Conservation (phyloP, 2,888 invertebrate species). For the Cabera pusaria region DNA sequence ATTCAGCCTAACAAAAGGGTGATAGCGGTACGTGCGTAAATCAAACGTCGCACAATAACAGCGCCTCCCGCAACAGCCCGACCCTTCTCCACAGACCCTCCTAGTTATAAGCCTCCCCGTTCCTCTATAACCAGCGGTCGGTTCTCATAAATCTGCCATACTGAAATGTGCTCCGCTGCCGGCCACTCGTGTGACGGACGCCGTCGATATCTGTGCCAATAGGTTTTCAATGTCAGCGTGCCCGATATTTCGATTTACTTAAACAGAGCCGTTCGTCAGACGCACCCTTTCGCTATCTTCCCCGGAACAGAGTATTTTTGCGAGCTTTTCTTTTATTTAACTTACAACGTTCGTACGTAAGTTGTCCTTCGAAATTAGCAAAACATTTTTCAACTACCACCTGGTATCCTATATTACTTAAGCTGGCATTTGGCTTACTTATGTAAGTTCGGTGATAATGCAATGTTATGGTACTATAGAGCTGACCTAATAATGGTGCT, state of each 20-base stretch:
- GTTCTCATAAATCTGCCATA: conserved; percentile 78
- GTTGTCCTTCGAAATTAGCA: no score
- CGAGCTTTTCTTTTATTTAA: conserved; percentile 40
- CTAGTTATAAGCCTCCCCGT: conserved; percentile 58
- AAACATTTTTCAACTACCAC: no score
- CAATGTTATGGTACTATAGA: no score
- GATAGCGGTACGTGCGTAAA: conserved; percentile 82
- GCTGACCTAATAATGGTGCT: no score
- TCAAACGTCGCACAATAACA: conserved; percentile 82
- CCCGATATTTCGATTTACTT: conserved; percentile 52
- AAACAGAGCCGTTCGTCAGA: conserved; percentile 45
- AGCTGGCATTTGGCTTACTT: no score
- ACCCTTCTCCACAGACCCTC: conserved; percentile 55
- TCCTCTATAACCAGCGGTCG: conserved; percentile 61
- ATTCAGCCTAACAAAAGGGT: conserved; percentile 80
- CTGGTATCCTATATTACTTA: no score
- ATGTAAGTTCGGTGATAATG: no score
- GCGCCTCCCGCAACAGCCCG: conserved; percentile 64
- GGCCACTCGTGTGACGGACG: conserved; percentile 57
- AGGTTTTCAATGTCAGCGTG: conserved; percentile 61
- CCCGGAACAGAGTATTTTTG: conserved; percentile 39
- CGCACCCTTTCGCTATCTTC: conserved; percentile 47
- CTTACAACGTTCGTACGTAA: no score
- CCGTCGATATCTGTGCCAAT: conserved; percentile 69
- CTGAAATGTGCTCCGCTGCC: conserved; percentile 67